Base-by-base conservation (phyloP, 2,113 vertebrate genomes). In the Microtus pennsylvanicus region DNA sequence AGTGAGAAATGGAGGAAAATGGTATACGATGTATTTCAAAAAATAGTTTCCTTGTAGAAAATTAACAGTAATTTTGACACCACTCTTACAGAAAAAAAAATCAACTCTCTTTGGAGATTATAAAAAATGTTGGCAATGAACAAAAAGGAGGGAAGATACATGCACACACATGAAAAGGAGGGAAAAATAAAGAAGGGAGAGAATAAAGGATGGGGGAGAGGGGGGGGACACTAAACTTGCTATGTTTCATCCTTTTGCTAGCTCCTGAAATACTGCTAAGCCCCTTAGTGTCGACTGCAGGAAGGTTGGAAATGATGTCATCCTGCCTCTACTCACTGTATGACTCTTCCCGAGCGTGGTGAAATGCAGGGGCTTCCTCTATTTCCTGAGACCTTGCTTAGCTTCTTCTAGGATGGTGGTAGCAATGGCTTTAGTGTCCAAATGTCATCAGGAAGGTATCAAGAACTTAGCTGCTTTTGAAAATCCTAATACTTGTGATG, bases 41-140 rank as follows among this genome's bases (percentile, higher is more conserved):
- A 97, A 94, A 83, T 24, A 97, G 97, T 97, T 98, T 98, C 90
- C 87, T 97, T 96, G 76, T 52, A 95, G 98, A 96, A 98, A 99
- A 98, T 98, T 98, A 98, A 81, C 88, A 80, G 96, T 94, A 98
- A 98, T 98, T 98, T 98, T 74, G 83, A 95, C 96, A 74, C 96
- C 74, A 96, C 75, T 97, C 95, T 94, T 98, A 96, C 92, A 98
- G 91, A 90, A 61, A 98, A 55, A 58, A 58, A 58, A 98, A 96
- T 96, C 98, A 96, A 97, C 75, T 98, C 98, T 97, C 94, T 92
- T 74, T 47, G 45, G 89, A 91, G 76, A 89, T 67, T 38, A 42
- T 91, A 87, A 96, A 98, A 98, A 97, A 97, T 92, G 90, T 96
- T 87, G 8, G 1, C 2, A 12, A 1, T 93, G 93, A 95, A 94